Evolutionary conservation across 2,113 vertebrate species (phyloP).

Genomic region (Periophthalmodon schlosseri): DNA sequence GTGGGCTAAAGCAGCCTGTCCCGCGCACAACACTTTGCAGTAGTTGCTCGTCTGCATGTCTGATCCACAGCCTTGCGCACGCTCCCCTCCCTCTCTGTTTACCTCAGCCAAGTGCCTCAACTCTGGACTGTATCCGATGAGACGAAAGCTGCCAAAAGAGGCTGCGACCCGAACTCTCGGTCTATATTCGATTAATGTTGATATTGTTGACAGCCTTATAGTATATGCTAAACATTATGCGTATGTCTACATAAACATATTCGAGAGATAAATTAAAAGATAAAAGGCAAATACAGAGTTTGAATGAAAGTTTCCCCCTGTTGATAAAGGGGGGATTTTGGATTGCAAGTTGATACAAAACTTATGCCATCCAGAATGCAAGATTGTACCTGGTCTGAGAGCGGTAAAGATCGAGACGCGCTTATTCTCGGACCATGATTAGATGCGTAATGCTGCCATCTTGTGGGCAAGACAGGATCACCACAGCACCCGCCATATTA

Average conservation of each 20-base stretch:
- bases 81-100: conserved; percentile 57
- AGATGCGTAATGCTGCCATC: not conserved
- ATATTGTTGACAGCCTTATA: not conserved
- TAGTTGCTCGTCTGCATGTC: conserved; percentile 55
- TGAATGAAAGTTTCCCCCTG: not conserved
- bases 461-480: not conserved
- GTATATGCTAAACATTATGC: not conserved
- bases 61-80: conserved; percentile 50
- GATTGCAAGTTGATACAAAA: not conserved
- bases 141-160: conserved; percentile 1
- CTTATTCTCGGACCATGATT: not conserved
- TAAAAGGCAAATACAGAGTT: too few relatives aligned
- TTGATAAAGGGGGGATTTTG: not conserved
- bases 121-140: conserved; percentile 13
- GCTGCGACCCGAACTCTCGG: not conserved
- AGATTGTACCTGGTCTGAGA: not conserved
- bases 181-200: not conserved
- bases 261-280: not conserved
- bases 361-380: not conserved
- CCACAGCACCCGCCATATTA: not conserved
- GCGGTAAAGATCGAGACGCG: not conserved
- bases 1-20: conserved; percentile 54
- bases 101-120: conserved; percentile 43
- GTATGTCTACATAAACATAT: not conserved
- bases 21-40: conserved; percentile 59